Base-by-base conservation (phyloP, 35 echinoderm and acorn worm genomes). In the Stichopus chloronotus region DNA sequence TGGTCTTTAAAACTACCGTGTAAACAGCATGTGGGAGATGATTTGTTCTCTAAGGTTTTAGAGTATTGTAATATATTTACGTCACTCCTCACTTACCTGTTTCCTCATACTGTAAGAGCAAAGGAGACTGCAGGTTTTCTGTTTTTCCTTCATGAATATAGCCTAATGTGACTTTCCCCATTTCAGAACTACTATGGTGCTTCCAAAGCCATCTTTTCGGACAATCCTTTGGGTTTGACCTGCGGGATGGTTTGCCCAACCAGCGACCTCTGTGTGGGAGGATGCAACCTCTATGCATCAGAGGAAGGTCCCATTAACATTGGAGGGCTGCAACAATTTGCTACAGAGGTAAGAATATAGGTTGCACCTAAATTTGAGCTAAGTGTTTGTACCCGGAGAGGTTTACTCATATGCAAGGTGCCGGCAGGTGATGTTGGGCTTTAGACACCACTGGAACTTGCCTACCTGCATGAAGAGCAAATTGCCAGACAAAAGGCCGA, bases 191-290 rank as follows among this genome's bases (percentile, higher is more conserved):
- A 98, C 81, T 98, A 98, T 91, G 97, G 97, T 56, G 95, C 97
- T 9, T 94, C 97, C 16, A 98, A 98, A 81, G 97, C 97, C 11
- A 98, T 98, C 87, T 93, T 98, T 30, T 98, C 97, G 5, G 97
- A 98, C 93, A 98, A 98, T 59, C 97, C 95, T 7, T 63, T 98
- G 87, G 97, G 97, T 53, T 71, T 98, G 87, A 98, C 97, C 1
- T 98, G 97, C 84, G 97, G 97, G 9, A 98, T 98, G 97, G 97
- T 98, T 19, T 98, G 97, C 76, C 97, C 97, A 9, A 98, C 97
- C 25, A 98, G 97, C 92, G 97, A 98, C 87, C 93, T 98, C 12
- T 98, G 97, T 68, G 97, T 98, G 6, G 97, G 97, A 43, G 97
- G 97, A 5, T 98, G 97, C 84, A 98, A 98, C 89, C 95, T 98